phyloP scores from a whole-genome alignment of 64 coral and sea anemone genomes.

The Cladopsammia gracilis region DNA sequence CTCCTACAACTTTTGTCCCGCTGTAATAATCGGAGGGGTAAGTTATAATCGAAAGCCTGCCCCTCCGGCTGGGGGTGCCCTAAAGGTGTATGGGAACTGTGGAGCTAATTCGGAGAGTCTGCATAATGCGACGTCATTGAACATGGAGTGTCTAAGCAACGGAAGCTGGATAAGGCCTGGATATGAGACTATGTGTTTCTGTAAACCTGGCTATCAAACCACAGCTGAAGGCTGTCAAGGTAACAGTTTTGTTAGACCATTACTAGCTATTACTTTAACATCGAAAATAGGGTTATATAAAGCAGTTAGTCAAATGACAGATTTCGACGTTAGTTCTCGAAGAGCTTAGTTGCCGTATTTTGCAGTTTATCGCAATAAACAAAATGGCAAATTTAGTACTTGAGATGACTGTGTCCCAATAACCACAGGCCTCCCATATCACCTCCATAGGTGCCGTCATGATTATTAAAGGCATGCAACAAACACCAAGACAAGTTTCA shows the following conservation, averaged over 20 bases:
- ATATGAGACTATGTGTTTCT: conserved; percentile 43
- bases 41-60: conserved; percentile 50
- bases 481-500: too few species aligned
- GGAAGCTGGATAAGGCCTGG: conserved; percentile 49
- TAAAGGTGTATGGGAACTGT: conserved; percentile 58
- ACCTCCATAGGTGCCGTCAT: too few species aligned
- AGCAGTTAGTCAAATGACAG: too few species aligned
- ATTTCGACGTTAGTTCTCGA: too few species aligned
- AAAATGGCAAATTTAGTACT: too few species aligned
- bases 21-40: conserved; percentile 24
- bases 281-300: too few species aligned
- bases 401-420: too few species aligned
- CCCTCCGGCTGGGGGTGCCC: background rate
- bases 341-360: too few species aligned
- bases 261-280: too few species aligned
- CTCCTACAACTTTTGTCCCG: conserved; percentile 50
- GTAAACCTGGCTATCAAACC: conserved; percentile 70
- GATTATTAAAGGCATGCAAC: too few species aligned
- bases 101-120: conserved; percentile 44
- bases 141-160: conserved; percentile 56
- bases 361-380: too few species aligned
- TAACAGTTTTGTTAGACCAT: background rate
- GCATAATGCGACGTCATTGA: conserved; percentile 1
- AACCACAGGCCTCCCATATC: too few species aligned
- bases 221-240: conserved; percentile 33